Evolutionary conservation across 1,140 invertebrate genomes (phyloP).

Genomic region (Meloidogyne chitwoodi): DNA sequence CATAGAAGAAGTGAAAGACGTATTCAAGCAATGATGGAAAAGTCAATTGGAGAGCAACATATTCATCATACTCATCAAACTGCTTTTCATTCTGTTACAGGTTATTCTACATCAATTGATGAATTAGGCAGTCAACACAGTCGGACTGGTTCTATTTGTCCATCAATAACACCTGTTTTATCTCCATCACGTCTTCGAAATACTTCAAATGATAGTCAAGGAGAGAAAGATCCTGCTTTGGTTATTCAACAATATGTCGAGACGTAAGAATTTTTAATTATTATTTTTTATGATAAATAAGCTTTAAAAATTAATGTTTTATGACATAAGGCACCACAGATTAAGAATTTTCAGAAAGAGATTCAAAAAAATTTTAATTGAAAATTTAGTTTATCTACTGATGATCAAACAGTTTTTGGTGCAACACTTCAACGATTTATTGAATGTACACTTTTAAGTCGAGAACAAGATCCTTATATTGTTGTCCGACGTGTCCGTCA

Average conservation of each 20-base stretch:
- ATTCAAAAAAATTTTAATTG: not conserved
- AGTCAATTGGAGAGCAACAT: not conserved
- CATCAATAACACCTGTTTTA: slow-evolving; percentile 41
- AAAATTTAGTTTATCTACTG: slow-evolving; percentile 65
- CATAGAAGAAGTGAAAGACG: slow-evolving; percentile 1
- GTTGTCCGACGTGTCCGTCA: slow-evolving; percentile 68
- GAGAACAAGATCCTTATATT: slow-evolving; percentile 76
- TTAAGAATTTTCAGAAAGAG: too few species aligned
- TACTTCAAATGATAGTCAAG: slow-evolving; percentile 12
- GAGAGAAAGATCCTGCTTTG: slow-evolving; percentile 20
- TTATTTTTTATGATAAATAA: too few species aligned
- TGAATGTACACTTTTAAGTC: slow-evolving; percentile 82
- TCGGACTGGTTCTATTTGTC: slow-evolving; percentile 17
- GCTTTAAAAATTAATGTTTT: too few species aligned
- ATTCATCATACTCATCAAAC: not conserved
- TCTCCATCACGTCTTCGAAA: slow-evolving; percentile 34
- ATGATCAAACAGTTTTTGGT: slow-evolving; percentile 76
- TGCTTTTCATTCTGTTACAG: not conserved
- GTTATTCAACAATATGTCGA: slow-evolving; percentile 39
- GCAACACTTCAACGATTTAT: slow-evolving; percentile 69
- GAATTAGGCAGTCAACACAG: slow-evolving; percentile 1
- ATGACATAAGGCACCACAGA: too few species aligned
- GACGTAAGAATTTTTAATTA: slow-evolving; percentile 2
- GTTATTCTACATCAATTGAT: slow-evolving; percentile 4
- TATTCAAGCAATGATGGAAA: not conserved